Evolutionary conservation across 2,888 invertebrate species (phyloP), one percentile per base, ranked within the genome.

Genomic region (Gonocerus acuteangulatus): DNA sequence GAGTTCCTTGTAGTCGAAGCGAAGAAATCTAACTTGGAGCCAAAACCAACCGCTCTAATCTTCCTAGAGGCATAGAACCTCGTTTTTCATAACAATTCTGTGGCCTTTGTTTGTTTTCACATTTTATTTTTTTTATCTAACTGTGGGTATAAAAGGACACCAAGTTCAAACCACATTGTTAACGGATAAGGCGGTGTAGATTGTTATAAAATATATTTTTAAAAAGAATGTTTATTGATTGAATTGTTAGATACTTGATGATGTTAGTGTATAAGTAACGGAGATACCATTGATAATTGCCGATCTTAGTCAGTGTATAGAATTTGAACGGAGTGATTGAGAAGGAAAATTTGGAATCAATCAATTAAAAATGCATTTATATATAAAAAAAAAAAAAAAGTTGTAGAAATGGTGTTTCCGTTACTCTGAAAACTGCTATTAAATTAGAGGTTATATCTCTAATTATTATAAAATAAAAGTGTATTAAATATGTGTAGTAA

Each of bases 1-100:
- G 92, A 93, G 78, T 91, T 95, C 78, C 82, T 94, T 72, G 94
- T 95, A 69, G 85, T 91, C 68, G 91, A 91, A 79, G 90, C 91
- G 70, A 91, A 91, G 78, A 90, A 90, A 77, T 89, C 89, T 71
- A 90, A 91, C 76, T 79, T 89, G 77, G 91, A 91, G 78, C 90
- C 89, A 71, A 91, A 91, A 79, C 91, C 90, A 69, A 90, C 91
- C 71, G 90, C 91, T 69, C 79, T 90, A 67, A 89, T 91, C 77
- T 91, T 91, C 78, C 78, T 91, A 78, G 90, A 91, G 81, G 89
- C 89, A 84, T 90, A 89, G 87, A 89, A 87, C 49, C 56, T 48
- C 34, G 21, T 48, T 36, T 51, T 42, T 27, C 34, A 51, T 49
- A 34, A 51, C 42, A 48, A 59, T 59, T 56, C 52, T 62, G 63